Percentiles rank a stretch among this genome's conserved stretches.
Conservation (phyloP, 2,113 vertebrate species). For the Sylvia atricapilla region DNA sequence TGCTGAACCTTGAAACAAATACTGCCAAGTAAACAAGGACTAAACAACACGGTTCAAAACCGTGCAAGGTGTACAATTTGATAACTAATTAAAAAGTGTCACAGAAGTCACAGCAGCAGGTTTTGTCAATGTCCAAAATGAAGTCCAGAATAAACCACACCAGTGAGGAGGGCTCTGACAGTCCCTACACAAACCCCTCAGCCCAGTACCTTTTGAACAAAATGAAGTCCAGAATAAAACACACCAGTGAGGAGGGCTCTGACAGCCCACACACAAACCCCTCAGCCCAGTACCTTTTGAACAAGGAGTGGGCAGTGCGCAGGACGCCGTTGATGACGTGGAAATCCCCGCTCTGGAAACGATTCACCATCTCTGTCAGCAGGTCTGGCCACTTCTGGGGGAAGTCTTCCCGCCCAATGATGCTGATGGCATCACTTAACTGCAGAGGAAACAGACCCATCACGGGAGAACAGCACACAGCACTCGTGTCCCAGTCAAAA, state of each 20-base stretch:
- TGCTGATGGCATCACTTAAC: conserved; percentile 98
- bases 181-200: rapidly evolving
- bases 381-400: conserved; percentile 98
- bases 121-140: not conserved
- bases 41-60: not conserved
- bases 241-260: not conserved
- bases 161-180: not conserved
- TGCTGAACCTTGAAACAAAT: not conserved
- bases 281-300: conserved; percentile 83
- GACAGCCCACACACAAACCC: rapidly evolving
- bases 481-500: not conserved
- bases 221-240: not conserved
- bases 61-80: not conserved
- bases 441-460: conserved; percentile 29
- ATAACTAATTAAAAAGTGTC: not conserved
- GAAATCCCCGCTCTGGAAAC: conserved; percentile 96
- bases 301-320: conserved; percentile 94
- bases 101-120: not conserved
- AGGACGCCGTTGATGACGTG: conserved; percentile 97
- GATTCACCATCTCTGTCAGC: conserved; percentile 95
- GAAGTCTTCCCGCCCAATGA: conserved; percentile 96
- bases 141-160: not conserved
- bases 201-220: conserved; percentile 86
- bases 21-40: not conserved
- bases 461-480: not conserved